A percentile compares a stretch with the other conserved stretches of the same genome.
Conservation (phyloP, 2,888 invertebrate genomes). For the Plebejus melissa region DNA sequence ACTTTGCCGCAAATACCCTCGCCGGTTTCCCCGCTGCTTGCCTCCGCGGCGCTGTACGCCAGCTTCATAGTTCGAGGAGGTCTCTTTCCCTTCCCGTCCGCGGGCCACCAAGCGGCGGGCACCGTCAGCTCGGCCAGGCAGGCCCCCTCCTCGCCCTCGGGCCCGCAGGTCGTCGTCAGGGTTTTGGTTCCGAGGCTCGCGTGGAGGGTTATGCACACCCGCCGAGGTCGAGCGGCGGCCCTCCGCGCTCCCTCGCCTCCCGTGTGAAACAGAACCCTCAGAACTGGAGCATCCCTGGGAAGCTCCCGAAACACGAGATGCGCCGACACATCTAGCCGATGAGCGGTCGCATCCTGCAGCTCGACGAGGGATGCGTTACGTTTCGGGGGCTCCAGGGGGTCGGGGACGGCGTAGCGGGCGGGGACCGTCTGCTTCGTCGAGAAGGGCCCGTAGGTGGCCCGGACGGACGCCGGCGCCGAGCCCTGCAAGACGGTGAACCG, state of each 20-base stretch:
- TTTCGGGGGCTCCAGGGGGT: conserved; percentile 83
- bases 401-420: conserved; percentile 92
- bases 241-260: conserved; percentile 89
- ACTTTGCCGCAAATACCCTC: conserved; percentile 86
- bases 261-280: conserved; percentile 95
- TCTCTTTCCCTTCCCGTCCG: conserved; percentile 79
- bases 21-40: conserved; percentile 82
- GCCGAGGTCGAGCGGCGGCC: conserved; percentile 83
- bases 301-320: conserved; percentile 93
- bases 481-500: conserved; percentile 95
- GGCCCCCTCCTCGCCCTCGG: conserved; percentile 94
- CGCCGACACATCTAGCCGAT: conserved; percentile 93
- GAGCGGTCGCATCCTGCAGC: conserved; percentile 82
- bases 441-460: conserved; percentile 96
- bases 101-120: conserved; percentile 95
- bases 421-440: conserved; percentile 97
- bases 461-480: conserved; percentile 92
- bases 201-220: conserved; percentile 89
- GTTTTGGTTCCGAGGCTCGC: conserved; percentile 81
- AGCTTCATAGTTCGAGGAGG: conserved; percentile 88
- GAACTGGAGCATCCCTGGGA: conserved; percentile 92
- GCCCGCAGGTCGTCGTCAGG: conserved; percentile 94
- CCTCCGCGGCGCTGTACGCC: conserved; percentile 93
- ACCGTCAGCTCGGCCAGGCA: conserved; percentile 93
- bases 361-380: conserved; percentile 79